Percentiles rank a stretch among this genome's conserved stretches.
Evolutionary conservation across 2,113 vertebrate species (phyloP).

Genomic region (Halichoerus grypus): DNA sequence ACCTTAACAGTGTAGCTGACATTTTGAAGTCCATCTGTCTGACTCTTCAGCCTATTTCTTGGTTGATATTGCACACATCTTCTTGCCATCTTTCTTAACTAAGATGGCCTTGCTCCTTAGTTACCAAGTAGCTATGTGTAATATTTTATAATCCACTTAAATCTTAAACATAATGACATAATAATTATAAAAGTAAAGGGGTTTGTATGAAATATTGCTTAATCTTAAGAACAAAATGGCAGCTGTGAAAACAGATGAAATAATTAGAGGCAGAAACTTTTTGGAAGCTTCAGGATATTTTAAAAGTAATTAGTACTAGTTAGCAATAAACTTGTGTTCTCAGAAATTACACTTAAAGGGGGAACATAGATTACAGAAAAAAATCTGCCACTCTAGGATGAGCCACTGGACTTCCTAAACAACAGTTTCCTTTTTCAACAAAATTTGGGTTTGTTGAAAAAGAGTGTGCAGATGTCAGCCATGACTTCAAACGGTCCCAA

Average conservation of each 20-base stretch:
- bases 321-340: conserved; percentile 68
- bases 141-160: conserved; percentile 62
- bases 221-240: conserved; percentile 78
- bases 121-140: conserved; percentile 25
- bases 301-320: conserved; percentile 70
- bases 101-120: conserved; percentile 54
- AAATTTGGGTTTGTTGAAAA: conserved; percentile 26
- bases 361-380: conserved; percentile 61
- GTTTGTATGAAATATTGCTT: conserved; percentile 66
- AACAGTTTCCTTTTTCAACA: not conserved
- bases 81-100: conserved; percentile 26
- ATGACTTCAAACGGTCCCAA: not conserved
- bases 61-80: not conserved
- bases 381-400: conserved; percentile 37
- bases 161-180: conserved; percentile 39
- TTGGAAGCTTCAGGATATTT: conserved; percentile 69
- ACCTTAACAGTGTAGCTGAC: not conserved
- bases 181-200: conserved; percentile 57
- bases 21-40: not conserved
- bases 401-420: conserved; percentile 55
- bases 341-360: conserved; percentile 71
- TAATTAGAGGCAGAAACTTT: conserved; percentile 75
- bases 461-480: not conserved
- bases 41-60: not conserved
- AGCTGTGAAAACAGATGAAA: conserved; percentile 85